Conservation (phyloP, 2,888 invertebrate genomes). For the Pseudococcus jackbeardsleyi region DNA sequence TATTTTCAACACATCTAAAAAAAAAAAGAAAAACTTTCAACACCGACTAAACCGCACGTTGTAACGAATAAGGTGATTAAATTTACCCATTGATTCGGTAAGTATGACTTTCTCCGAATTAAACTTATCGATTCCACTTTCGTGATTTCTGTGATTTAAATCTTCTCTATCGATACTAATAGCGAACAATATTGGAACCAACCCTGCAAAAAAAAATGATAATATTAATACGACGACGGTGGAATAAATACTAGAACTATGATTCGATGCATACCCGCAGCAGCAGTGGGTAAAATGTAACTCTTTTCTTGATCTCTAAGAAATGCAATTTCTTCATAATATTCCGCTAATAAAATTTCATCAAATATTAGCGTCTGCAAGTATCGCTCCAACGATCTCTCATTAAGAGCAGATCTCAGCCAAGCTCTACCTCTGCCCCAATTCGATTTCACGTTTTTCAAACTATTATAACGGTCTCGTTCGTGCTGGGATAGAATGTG, state of each 20-base stretch:
- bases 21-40: not conserved
- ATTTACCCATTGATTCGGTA: conserved; percentile 53
- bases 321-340: conserved; percentile 90
- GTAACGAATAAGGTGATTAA: not conserved
- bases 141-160: conserved; percentile 72
- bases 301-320: conserved; percentile 84
- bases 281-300: conserved; percentile 85
- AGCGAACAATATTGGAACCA: conserved; percentile 92
- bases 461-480: conserved; percentile 83
- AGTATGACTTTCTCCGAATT: conserved; percentile 59
- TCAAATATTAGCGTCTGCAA: conserved; percentile 82
- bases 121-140: not conserved
- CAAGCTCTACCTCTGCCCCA: conserved; percentile 89
- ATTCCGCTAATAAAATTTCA: conserved; percentile 75
- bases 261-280: conserved; percentile 77
- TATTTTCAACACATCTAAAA: conserved; percentile 57
- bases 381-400: conserved; percentile 87
- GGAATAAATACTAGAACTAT: conserved; percentile 23
- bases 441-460: conserved; percentile 79
- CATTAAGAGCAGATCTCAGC: conserved; percentile 90
- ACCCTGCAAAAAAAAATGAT: conserved; percentile 73
- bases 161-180: conserved; percentile 90
- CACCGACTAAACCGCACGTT: not conserved
- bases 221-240: not conserved
- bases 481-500: conserved; percentile 83